Evolutionary conservation across 2,797 vertebrate genomes (phyloP).

Genomic region (Pipistrellus pipistrellus): DNA sequence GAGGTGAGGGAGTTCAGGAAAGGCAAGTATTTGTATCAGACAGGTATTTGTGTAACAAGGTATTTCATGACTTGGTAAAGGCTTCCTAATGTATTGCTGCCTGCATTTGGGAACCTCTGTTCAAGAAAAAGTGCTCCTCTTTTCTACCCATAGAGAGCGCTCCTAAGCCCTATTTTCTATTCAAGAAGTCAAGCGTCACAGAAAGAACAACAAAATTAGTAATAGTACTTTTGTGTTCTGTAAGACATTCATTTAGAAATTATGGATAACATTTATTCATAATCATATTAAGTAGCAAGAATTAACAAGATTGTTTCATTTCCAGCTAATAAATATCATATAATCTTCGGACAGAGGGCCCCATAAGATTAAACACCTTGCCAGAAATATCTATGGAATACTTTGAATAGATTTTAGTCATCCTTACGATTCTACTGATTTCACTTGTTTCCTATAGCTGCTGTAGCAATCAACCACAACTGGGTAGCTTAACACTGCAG

Average conservation of each 20-base stretch:
- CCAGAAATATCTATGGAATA: not conserved
- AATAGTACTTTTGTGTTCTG: not conserved
- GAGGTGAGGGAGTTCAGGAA: not conserved
- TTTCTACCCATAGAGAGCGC: not conserved
- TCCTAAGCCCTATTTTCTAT: not conserved
- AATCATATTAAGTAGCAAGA: slow-evolving; percentile 36
- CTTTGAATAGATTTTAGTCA: not conserved
- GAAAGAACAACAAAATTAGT: not conserved
- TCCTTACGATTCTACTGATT: not conserved
- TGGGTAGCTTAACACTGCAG: not conserved
- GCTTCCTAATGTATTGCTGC: not conserved
- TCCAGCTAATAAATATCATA: not conserved
- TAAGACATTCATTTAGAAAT: not conserved
- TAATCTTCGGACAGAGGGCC: not conserved
- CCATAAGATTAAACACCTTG: not conserved
- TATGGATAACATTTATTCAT: not conserved
- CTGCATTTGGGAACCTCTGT: not conserved
- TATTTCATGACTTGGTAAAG: not conserved
- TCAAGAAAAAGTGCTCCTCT: not conserved
- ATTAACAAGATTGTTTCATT: not conserved
- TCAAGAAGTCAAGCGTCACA: not conserved
- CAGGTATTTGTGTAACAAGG: not conserved
- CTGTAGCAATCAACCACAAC: not conserved
- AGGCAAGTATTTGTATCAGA: not conserved
- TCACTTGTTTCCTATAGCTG: not conserved